Conservation (phyloP, 92 coral and sea anemone genomes). For the Bergia puertoricense region DNA sequence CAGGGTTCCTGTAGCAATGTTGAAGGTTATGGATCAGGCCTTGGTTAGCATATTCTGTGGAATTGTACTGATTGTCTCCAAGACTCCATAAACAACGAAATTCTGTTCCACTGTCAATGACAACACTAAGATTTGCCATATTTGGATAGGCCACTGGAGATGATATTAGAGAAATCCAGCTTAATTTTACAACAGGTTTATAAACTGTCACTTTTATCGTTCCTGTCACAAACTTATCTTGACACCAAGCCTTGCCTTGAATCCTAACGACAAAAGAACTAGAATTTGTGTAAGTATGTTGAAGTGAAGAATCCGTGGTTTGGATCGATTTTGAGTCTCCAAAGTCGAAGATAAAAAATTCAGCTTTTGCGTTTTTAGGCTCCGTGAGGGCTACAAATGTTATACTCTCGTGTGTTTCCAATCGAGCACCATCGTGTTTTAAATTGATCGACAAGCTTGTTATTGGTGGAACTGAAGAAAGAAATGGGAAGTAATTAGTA, state of each 20-base stretch:
- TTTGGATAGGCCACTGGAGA: background rate
- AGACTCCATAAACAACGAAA: background rate
- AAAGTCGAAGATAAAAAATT: constrained; percentile 4
- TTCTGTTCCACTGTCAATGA: constrained; percentile 8
- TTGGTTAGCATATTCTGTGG: background rate
- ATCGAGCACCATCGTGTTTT: background rate
- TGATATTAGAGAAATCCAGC: background rate
- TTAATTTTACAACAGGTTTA: constrained; percentile 8
- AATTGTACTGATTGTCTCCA: background rate
- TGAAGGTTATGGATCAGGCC: background rate
- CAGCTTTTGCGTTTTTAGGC: background rate
- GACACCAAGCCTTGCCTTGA: background rate
- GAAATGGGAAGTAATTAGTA: background rate
- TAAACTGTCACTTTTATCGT: background rate
- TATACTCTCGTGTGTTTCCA: background rate
- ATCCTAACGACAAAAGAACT: background rate
- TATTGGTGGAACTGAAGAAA: background rate
- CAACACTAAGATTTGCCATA: constrained; percentile 2
- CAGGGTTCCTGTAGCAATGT: background rate
- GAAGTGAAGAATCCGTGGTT: background rate
- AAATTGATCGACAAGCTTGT: background rate
- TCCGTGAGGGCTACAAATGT: background rate
- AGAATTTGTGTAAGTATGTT: background rate
- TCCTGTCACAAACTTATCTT: background rate
- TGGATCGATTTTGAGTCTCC: background rate